Conservation (phyloP, 92 coral and sea anemone genomes). For the Heliopora coerulea region DNA sequence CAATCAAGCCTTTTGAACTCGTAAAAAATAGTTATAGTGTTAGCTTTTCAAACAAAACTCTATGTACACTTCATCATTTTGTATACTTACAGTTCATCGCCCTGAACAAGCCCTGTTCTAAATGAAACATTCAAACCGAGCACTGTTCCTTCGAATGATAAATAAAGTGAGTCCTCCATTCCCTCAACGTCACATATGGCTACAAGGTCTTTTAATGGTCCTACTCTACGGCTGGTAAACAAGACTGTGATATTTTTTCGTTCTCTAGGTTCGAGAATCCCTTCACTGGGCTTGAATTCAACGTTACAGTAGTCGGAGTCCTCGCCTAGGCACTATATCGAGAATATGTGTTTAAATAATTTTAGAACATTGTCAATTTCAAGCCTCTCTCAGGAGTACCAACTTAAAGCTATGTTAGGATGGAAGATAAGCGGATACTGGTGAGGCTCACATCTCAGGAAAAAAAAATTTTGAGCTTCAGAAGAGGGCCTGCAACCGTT, state of each 20-base stretch:
- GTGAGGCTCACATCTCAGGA: too few species aligned
- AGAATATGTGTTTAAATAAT: background rate
- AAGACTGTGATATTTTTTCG: conserved; percentile 67
- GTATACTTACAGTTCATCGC: conserved; percentile 21
- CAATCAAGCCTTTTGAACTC: too few species aligned
- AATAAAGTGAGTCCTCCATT: conserved; percentile 76
- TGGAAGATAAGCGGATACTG: too few species aligned
- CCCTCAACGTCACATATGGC: conserved; percentile 75
- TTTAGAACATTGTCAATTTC: too few species aligned
- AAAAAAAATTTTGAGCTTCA: too few species aligned
- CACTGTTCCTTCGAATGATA: conserved; percentile 71
- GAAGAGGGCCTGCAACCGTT: too few species aligned
- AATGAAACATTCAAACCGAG: conserved; percentile 83
- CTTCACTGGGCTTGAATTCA: conserved; percentile 70
- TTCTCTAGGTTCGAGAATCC: conserved; percentile 74
- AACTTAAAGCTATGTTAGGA: too few species aligned
- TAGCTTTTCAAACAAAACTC: too few species aligned
- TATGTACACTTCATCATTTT: background rate
- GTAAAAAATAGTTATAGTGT: too few species aligned
- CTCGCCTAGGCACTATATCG: conserved; percentile 24
- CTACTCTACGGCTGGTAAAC: conserved; percentile 78
- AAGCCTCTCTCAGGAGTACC: too few species aligned
- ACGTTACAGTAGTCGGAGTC: conserved; percentile 53
- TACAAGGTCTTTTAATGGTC: conserved; percentile 63
- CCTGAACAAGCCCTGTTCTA: conserved; percentile 14